These are phyloP conservation scores for Chrysoperla carnea DNA, from an alignment of 1,140 invertebrate genomes.

Conservation along the genomic window DNA sequence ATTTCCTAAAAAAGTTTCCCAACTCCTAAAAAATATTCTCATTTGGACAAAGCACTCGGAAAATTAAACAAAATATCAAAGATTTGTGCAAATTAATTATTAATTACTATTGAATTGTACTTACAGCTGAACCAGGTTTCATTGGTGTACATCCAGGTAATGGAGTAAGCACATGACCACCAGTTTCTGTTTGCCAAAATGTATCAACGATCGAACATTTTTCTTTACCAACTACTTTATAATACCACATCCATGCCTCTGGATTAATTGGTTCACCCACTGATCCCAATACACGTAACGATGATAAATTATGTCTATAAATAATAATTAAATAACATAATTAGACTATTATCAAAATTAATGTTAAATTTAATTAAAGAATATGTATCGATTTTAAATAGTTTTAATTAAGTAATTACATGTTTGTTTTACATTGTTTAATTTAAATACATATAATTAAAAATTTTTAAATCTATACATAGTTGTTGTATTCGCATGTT, in stretches of 20 bases:
- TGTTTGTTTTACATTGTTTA: no score
- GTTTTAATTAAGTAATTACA: not conserved
- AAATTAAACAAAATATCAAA: no score
- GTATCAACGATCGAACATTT: constrained; percentile 89
- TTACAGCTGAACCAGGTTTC: constrained; percentile 93
- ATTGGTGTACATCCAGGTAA: constrained; percentile 86
- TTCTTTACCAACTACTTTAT: constrained; percentile 64
- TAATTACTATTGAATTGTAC: no score
- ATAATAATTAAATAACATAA: not conserved
- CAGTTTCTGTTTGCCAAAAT: constrained; percentile 99
- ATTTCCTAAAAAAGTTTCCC: no score
- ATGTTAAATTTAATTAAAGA: no score
- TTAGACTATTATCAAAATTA: no score
- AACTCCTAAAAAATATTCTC: no score
- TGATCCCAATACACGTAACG: constrained; percentile 73
- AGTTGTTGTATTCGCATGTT: no score
- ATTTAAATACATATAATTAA: no score
- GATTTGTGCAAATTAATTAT: no score
- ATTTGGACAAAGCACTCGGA: no score
- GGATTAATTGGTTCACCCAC: constrained; percentile 97
- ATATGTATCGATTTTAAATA: not conserved
- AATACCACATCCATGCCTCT: constrained; percentile 97
- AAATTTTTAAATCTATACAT: no score
- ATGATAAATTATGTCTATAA: constrained; percentile 36
- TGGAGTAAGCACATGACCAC: constrained; percentile 85